Evolutionary conservation across 2,113 vertebrate genomes (phyloP), one percentile per base, ranked within the genome.

Genomic region (Salvelinus alpinus): DNA sequence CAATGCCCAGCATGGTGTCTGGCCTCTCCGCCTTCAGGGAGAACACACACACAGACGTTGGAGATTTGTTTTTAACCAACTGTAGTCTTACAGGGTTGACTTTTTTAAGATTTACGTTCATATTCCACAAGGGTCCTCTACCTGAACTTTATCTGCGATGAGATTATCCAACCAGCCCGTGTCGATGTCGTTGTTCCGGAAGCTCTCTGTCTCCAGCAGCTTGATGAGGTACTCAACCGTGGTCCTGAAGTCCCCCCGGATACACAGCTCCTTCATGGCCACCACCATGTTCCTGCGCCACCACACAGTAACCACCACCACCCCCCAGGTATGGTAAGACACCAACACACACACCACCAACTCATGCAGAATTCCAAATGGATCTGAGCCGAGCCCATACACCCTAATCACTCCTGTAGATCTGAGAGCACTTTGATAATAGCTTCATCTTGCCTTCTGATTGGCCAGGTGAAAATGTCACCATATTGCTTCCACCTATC

Each of bases 221-320:
- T 96, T 98, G 12, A 98, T 94, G 74, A 99, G 95, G 62, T 99
- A 99, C 67, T 99, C 97, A 69, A 99, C 97, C 0, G 98, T 99
- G 29, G 98, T 99, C 83, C 97, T 91, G 91, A 99, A 99, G 85
- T 99, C 98, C 0, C 98, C 98, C 0, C 98, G 94, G 86, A 99
- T 99, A 18, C 96, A 99, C 73, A 99, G 92, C 77, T 99, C 98
- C 86, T 99, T 99, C 92, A 99, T 88, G 34, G 98, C 98, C 4
- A 99, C 95, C 87, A 99, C 98, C 96, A 99, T 97, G 88, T 99
- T 99, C 86, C 98, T 99, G 77, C 27, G 66, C 70, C 78, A 78
- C 44, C 78, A 78, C 44, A 80, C 1, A 71, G 8, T 1, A 83
- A 9, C 31, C 22, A 47, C 25, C 7, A 44, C 38, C 9, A 44